Evolutionary conservation across 2,888 invertebrate genomes (phyloP), one percentile per base, ranked within the genome.

Genomic region (Volucella zonaria): DNA sequence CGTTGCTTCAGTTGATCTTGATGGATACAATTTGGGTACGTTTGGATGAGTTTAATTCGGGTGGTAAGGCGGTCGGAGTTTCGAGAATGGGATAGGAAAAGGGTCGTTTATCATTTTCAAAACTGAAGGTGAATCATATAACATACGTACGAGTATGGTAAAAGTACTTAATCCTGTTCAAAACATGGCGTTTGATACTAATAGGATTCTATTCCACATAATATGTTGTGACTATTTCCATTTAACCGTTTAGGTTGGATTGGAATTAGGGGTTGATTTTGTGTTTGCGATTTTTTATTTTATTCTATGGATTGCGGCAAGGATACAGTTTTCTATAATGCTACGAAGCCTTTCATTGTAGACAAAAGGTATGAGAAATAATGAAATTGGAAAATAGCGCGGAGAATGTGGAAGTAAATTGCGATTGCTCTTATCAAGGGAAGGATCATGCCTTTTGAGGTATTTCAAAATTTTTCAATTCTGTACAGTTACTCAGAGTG

Each of bases 161-260:
- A 67, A 80, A 83, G 83, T 83, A 80, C 80, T 80, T 83, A 80
- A 83, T 83, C 83, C 80, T 71, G 80, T 83, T 83, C 80, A 83
- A 31, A 83, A 83, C 75, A 80, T 80, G 80, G 75, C 83, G 61
- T 76, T 80, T 76, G 80, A 83, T 80, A 80, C 83, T 83, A 83
- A 83, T 83, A 75, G 83, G 83, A 80, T 80, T 83, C 80, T 70
- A 80, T 83, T 83, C 38, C 80, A 51, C 80, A 79, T 79, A 76
- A 31, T 71, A 80, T 83, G 66, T 76, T 83, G 75, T 80, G 83
- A 79, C 80, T 83, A 83, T 79, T 80, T 83, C 49, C 80, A 70
- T 80, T 54, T 58, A 54, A 49, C 54, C 78, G 70, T 58, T 77
- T 40, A 58, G 52, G 52, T 62, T 15, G 43, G 52, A 11, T 18